Evolutionary conservation across 2,797 vertebrate genomes (phyloP).

Genomic region (Sebastes dallii): DNA sequence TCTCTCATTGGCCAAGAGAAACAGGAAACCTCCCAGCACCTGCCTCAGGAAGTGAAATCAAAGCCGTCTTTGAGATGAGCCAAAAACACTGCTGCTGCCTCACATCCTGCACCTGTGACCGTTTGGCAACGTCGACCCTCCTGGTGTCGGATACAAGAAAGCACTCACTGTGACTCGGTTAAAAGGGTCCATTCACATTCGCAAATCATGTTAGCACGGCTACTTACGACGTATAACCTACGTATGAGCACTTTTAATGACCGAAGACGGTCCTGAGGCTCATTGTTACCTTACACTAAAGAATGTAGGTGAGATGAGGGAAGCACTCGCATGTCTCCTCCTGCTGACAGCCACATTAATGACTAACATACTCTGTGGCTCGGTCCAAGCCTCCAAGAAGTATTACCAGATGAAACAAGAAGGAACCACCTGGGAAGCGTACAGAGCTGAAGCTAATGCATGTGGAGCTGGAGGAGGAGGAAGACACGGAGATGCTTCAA

Average conservation of each 20-base stretch:
- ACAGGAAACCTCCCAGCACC: constrained; percentile 72
- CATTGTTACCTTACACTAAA: not conserved
- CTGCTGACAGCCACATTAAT: constrained; percentile 44
- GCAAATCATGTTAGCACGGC: constrained; percentile 14
- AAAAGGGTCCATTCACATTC: constrained; percentile 56
- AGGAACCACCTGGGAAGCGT: constrained; percentile 40
- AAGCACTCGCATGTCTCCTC: not conserved
- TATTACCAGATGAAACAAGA: constrained; percentile 45
- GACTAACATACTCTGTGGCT: constrained; percentile 6
- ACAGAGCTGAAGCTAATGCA: constrained; percentile 21
- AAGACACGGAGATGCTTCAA: not conserved
- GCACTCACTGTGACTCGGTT: constrained; percentile 48
- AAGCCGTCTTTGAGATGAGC: constrained; percentile 70
- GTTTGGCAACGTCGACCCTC: constrained; percentile 54
- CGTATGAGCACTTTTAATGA: constrained; percentile 9
- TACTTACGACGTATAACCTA: constrained; percentile 13
- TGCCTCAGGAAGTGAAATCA: constrained; percentile 77
- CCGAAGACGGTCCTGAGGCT: not conserved
- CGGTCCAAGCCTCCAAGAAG: constrained; percentile 1
- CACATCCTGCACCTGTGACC: constrained; percentile 76
- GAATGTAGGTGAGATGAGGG: not conserved
- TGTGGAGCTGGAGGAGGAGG: constrained; percentile 8
- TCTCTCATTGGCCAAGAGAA: constrained; percentile 61
- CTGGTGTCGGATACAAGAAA: constrained; percentile 54
- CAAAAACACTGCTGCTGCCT: constrained; percentile 51